phyloP scores from a whole-genome alignment of 2,797 vertebrate species.

The Sparus aurata region DNA sequence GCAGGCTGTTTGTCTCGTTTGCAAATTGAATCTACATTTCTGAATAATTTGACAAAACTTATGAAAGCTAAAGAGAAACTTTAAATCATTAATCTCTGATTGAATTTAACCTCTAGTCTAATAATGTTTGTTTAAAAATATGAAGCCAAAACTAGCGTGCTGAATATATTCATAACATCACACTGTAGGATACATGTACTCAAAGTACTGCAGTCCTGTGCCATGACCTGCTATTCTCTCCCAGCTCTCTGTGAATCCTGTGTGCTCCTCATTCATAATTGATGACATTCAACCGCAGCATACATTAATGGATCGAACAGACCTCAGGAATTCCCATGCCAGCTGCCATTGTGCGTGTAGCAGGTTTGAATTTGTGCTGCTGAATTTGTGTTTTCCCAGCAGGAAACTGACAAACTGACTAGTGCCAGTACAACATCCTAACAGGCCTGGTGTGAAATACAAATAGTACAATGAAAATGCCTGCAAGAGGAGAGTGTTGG shows the following conservation, averaged over 20 bases:
- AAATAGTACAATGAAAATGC: conserved; percentile 26
- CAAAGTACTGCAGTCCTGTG: conserved; percentile 7
- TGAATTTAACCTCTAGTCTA: conserved; percentile 5
- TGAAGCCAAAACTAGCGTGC: background rate
- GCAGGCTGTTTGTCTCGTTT: conserved; percentile 9
- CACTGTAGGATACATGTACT: conserved; percentile 26
- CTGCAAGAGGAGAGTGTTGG: background rate
- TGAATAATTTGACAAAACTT: background rate
- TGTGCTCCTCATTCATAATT: conserved; percentile 85
- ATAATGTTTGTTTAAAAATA: conserved; percentile 10
- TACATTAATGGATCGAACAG: conserved; percentile 81
- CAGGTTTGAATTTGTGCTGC: conserved; percentile 55
- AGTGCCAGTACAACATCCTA: conserved; percentile 22
- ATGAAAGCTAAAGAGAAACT: background rate
- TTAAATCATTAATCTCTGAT: conserved; percentile 7
- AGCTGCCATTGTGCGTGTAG: conserved; percentile 64
- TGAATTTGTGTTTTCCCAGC: conserved; percentile 42
- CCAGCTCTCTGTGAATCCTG: conserved; percentile 59
- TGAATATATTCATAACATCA: conserved; percentile 6
- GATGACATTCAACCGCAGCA: conserved; percentile 83
- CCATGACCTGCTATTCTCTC: conserved; percentile 51
- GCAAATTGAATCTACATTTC: background rate
- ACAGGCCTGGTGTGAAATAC: conserved; percentile 25
- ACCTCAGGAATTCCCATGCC: conserved; percentile 83
- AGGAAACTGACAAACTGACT: conserved; percentile 45